Evolutionary conservation across 1,140 invertebrate genomes (phyloP).

Genomic region (Drosophila nigromelanica): DNA sequence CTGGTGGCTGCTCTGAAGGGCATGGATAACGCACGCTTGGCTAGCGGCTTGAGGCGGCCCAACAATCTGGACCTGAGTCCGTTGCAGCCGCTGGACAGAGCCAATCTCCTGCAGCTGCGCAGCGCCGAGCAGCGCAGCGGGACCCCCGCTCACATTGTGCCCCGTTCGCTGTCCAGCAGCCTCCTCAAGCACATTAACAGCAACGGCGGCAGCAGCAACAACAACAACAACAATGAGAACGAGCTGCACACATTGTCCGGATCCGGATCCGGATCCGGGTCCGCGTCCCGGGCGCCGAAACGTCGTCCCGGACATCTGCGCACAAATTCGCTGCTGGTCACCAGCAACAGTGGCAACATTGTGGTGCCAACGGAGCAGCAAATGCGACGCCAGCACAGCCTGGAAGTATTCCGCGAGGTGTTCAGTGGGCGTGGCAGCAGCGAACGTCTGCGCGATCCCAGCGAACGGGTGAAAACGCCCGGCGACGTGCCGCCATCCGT

Average conservation of each 20-base stretch:
- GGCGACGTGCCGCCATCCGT: conserved; percentile 91
- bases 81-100: conserved; percentile 32
- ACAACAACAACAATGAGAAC: conserved; percentile 56
- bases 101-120: conserved; percentile 54
- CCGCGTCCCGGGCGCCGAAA: conserved; percentile 34
- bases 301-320: conserved; percentile 69
- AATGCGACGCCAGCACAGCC: conserved; percentile 85
- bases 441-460: conserved; percentile 89
- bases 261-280: conserved; percentile 1
- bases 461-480: conserved; percentile 91
- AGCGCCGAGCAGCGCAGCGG: conserved; percentile 69
- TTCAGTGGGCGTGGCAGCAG: conserved; percentile 85
- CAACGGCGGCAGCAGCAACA: conserved; percentile 41
- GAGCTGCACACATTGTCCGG: conserved; percentile 58
- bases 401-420: conserved; percentile 89
- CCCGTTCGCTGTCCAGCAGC: conserved; percentile 74
- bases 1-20: conserved; percentile 65
- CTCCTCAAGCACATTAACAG: conserved; percentile 72
- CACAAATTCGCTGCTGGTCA: conserved; percentile 69
- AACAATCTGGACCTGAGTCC: conserved; percentile 79
- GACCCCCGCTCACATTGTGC: conserved; percentile 75
- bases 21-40: conserved; percentile 32
- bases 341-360: conserved; percentile 17
- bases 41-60: conserved; percentile 48
- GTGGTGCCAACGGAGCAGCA: conserved; percentile 60